A percentile compares a stretch with the other conserved stretches of the same genome.
phyloP scores from a whole-genome alignment of 2,113 vertebrate genomes.

The Rhinogobius similis region DNA sequence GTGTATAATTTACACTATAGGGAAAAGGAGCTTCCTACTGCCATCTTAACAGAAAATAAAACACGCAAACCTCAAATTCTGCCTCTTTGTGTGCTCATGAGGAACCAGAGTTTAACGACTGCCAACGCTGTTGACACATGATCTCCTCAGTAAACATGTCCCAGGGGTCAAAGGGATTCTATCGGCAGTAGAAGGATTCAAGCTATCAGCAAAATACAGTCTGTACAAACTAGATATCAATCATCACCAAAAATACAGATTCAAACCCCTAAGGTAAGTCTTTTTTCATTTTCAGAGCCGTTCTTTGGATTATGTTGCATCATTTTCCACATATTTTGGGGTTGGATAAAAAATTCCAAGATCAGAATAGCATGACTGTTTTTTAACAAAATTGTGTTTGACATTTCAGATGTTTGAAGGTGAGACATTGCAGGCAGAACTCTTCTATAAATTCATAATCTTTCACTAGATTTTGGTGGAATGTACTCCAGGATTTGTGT shows the following conservation, averaged over 20 bases:
- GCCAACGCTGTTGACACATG: not conserved
- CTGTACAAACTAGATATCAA: not conserved
- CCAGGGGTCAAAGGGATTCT: not conserved
- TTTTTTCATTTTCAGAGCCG: not conserved
- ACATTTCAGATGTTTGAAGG: too few species aligned
- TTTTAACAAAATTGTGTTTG: too few species aligned
- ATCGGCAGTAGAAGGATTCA: not conserved
- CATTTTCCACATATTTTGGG: not conserved
- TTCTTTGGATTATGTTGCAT: not conserved
- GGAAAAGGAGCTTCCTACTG: too few species aligned
- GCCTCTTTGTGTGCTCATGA: not conserved
- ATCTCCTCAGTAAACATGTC: not conserved
- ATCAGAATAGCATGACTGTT: not conserved
- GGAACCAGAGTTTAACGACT: not conserved
- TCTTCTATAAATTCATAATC: too few species aligned
- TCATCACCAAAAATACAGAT: not conserved
- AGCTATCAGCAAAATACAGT: not conserved
- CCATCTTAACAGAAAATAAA: not conserved
- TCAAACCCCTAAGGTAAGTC: not conserved
- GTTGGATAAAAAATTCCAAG: not conserved
- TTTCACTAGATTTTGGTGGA: too few species aligned
- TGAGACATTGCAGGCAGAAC: too few species aligned
- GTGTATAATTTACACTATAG: too few species aligned
- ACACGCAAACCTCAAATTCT: not conserved
- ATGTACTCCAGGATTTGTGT: too few species aligned